phyloP scores from a whole-genome alignment of 2,113 vertebrate genomes.

The Pao palembangensis region DNA sequence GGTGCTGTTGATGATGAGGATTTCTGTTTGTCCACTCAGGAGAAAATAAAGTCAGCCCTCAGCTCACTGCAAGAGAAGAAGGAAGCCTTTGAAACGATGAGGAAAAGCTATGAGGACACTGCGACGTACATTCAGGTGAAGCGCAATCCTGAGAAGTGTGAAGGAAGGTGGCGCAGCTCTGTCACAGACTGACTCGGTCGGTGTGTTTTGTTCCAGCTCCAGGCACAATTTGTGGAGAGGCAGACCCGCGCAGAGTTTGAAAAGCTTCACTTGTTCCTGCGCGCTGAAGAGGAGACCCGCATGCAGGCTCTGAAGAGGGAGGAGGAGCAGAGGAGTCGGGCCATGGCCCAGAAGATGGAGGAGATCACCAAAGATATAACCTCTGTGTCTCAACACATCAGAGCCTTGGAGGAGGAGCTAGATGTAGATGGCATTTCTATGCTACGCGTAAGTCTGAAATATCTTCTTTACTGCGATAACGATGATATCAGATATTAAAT shows the following conservation, averaged over 20 bases:
- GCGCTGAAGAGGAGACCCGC: slow-evolving; percentile 49
- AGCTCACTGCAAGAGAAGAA: slow-evolving; percentile 49
- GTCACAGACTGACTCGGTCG: not conserved
- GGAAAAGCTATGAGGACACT: slow-evolving; percentile 53
- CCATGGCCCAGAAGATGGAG: slow-evolving; percentile 44
- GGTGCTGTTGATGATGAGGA: not conserved
- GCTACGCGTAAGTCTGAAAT: slow-evolving; percentile 50
- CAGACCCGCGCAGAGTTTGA: slow-evolving; percentile 62
- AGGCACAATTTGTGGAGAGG: slow-evolving; percentile 55
- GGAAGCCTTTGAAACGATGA: slow-evolving; percentile 50
- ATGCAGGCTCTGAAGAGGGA: slow-evolving; percentile 59
- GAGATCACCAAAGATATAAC: slow-evolving; percentile 37
- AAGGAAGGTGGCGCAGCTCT: too few relatives aligned
- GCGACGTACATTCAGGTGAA: slow-evolving; percentile 56
- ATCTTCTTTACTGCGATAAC: too few relatives aligned
- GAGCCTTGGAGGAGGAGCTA: slow-evolving; percentile 58
- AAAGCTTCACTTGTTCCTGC: slow-evolving; percentile 58
- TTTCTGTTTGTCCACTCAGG: slow-evolving; percentile 30
- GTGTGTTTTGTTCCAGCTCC: slow-evolving; percentile 38
- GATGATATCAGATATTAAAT: not conserved
- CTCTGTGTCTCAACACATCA: slow-evolving; percentile 50
- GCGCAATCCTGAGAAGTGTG: too few relatives aligned
- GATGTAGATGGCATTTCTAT: slow-evolving; percentile 45
- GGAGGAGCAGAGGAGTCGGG: slow-evolving; percentile 50
- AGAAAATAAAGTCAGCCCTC: slow-evolving; percentile 51